A percentile compares a stretch with the other conserved stretches of the same genome.
phyloP scores from a whole-genome alignment of 2,888 invertebrate genomes.

The Dicycla oo region DNA sequence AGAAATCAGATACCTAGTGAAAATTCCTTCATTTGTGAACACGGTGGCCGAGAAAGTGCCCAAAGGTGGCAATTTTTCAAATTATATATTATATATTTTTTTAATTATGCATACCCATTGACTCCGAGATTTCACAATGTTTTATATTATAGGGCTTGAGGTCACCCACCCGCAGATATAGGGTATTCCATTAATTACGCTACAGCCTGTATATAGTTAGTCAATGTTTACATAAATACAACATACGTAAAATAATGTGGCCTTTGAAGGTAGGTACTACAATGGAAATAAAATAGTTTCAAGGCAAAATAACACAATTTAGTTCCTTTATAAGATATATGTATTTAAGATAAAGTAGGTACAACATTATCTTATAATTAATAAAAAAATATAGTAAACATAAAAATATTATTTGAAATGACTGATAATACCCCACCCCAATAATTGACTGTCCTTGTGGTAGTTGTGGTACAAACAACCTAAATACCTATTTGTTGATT shows the following conservation, averaged over 20 bases:
- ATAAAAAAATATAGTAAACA: not conserved
- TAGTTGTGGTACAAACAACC: not conserved
- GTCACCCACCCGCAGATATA: too few relatives aligned
- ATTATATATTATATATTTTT: too few relatives aligned
- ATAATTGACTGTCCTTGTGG: slow-evolving; percentile 16
- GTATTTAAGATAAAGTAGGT: not conserved
- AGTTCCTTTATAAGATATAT: slow-evolving; percentile 1
- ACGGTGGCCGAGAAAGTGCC: too few relatives aligned
- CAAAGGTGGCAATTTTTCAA: too few relatives aligned
- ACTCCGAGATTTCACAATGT: too few relatives aligned
- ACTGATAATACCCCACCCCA: too few relatives aligned
- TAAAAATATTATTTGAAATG: not conserved
- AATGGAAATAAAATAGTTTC: slow-evolving; percentile 21
- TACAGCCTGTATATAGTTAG: not conserved
- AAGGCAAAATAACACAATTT: slow-evolving; percentile 26
- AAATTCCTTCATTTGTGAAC: too few relatives aligned
- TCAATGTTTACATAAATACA: slow-evolving; percentile 40
- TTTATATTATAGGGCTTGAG: too few relatives aligned
- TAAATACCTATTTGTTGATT: not conserved
- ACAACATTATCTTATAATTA: not conserved
- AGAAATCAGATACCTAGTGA: too few relatives aligned
- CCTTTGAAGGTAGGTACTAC: slow-evolving; percentile 17
- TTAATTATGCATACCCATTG: too few relatives aligned
- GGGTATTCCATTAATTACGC: too few relatives aligned
- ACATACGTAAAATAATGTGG: slow-evolving; percentile 31